Conservation (phyloP, 2,888 invertebrate species). For the Salticus scenicus region DNA sequence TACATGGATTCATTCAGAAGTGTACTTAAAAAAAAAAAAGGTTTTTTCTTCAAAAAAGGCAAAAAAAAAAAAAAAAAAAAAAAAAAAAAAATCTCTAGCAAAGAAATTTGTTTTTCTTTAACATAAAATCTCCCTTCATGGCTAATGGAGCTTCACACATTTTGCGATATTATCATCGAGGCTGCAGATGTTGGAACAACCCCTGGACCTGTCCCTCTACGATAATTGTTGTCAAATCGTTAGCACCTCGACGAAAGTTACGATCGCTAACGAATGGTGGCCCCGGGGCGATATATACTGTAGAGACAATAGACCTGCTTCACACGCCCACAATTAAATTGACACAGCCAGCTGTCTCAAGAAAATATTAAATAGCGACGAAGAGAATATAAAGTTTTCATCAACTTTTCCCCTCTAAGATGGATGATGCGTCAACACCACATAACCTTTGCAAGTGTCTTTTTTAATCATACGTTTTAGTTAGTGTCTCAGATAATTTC, state of each 20-base stretch:
- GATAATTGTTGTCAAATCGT: slow-evolving; percentile 58
- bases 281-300: slow-evolving; percentile 20
- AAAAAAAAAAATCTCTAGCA: no score
- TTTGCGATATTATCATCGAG: slow-evolving; percentile 11
- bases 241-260: slow-evolving; percentile 46
- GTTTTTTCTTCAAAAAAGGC: no score
- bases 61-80: no score
- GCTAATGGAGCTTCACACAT: slow-evolving; percentile 42
- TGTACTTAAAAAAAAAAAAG: no score
- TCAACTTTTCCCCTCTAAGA: slow-evolving; percentile 16
- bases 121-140: no score
- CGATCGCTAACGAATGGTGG: slow-evolving; percentile 38
- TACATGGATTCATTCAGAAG: no score
- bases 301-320: slow-evolving; percentile 43
- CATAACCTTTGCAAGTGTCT: background rate
- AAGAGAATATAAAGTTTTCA: slow-evolving; percentile 34
- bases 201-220: slow-evolving; percentile 30
- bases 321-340: slow-evolving; percentile 56
- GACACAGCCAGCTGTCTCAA: slow-evolving; percentile 23
- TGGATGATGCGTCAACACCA: slow-evolving; percentile 21
- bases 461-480: slow-evolving; percentile 3
- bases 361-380: slow-evolving; percentile 31
- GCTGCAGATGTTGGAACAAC: slow-evolving; percentile 25
- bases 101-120: no score
- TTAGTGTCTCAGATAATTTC: background rate